Evolutionary conservation across 2,113 vertebrate species (phyloP), one percentile per base, ranked within the genome.

Genomic region (Poecilia latipinna): DNA sequence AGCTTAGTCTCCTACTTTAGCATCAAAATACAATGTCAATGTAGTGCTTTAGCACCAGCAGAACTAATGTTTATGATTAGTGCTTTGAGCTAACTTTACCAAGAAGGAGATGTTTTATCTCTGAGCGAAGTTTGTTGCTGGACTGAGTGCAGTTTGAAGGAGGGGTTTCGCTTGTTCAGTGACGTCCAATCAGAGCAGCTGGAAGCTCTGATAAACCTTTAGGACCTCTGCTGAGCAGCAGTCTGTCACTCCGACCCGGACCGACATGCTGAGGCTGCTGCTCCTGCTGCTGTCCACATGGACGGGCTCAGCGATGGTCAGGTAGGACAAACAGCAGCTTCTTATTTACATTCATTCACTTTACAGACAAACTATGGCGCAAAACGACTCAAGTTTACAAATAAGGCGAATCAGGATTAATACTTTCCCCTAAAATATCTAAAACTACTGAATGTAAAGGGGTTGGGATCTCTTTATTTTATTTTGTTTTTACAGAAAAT

Each of bases 251-350:
- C 54, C 7, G 54, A n/a, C 15, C 24, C 0, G 32, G 74, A 57
- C 3, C n/a, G 62, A 76, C 72, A 85, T 82, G 85, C 2, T 39
- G 66, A 75, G n/a, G 82, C n/a, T 68, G 29, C 44, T 88, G 79
- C 3, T 88, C 63, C 15, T 84, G 74, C 12, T 84, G 44, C 0
- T 82, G 72, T 4, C 61, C 74, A 75, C 70, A 3, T 86, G 89
- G 80, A 82, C 67, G 7, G 65, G 65, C 70, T 85, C 72, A 0
- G 89, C 88, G 0, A 37, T 88, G 65, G 51, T 90, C 86, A 85
- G 91, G 91, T 92, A 68, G 42, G 73, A 83, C 54, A 28, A 61
- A 4, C 17, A 7, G 12, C 22, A 63, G 19, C 28, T 68, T 68
- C 4, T 11, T 28, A 4, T 35, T 7, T 35, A 35, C 35, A 35